Evolutionary conservation across 2,888 invertebrate species (phyloP), one percentile per base, ranked within the genome.

Genomic region (Habroteleia sp.): DNA sequence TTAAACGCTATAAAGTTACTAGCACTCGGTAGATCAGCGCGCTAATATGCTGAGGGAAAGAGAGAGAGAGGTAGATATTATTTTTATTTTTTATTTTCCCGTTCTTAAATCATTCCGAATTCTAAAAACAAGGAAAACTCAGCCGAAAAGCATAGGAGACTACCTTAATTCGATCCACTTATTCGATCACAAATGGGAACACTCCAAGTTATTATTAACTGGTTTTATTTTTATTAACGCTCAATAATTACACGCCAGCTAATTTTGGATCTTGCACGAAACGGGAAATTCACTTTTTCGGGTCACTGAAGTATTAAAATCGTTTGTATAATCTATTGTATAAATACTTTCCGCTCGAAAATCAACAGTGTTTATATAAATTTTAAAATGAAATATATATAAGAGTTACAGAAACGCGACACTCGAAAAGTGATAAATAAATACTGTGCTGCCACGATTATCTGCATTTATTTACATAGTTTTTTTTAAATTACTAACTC

Each of bases 1-100:
- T 84, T 85, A 84, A 77, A 81, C 79, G 83, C 86, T 85, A 85
- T 81, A 81, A 80, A 80, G 78, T 62, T 56, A 63, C 68, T 69
- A 63, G 74, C 25, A 37, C 52, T 74, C 52, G 33, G 54, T 69
- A 58, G 74, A 46, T 62, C 48, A 44, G 44, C 20, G 56, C 39
- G 54, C 42, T 66, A 44, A 39, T 23, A 35, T 33, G 52, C 37
- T 8, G 29, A 11, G n/a, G n/a, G n/a, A n/a, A n/a, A n/a, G n/a
- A n/a, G n/a, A n/a, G n/a, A n/a, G n/a, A n/a, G n/a, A n/a, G n/a
- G n/a, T n/a, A n/a, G 20, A 20, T 11, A 48, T 63, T 63, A 71
- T 63, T 71, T 71, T 54, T 63, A 46, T 27, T 58, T 56, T n/a
- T 31, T 41, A 48, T 60, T 60, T 48, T 29, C 20, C 25, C 33